A percentile compares a stretch with the other conserved stretches of the same genome.
These are phyloP conservation scores for Idaea biselata DNA, from an alignment of 2,888 invertebrate species.

Conservation along the genomic window DNA sequence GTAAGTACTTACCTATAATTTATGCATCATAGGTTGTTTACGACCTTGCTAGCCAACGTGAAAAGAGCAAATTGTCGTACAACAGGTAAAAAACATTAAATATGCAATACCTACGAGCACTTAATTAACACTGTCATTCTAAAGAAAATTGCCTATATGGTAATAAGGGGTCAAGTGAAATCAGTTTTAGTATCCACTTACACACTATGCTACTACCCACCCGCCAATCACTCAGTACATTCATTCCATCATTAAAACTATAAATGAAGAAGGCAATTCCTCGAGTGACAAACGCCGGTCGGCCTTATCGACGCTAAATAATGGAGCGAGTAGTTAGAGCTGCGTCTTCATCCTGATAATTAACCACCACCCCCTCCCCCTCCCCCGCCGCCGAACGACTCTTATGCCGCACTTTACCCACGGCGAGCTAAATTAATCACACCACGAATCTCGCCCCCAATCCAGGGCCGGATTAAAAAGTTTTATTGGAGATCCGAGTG, in stretches of 20 bases:
- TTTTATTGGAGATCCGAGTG: slow-evolving; percentile 75
- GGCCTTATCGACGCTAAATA: slow-evolving; percentile 75
- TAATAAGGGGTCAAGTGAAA: slow-evolving; percentile 6
- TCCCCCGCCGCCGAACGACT: slow-evolving; percentile 19
- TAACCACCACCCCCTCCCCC: slow-evolving; percentile 52
- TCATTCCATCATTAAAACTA: slow-evolving; percentile 59
- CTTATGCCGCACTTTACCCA: slow-evolving; percentile 35
- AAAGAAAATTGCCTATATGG: not conserved
- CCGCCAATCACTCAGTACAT: slow-evolving; percentile 32
- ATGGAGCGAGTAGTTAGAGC: slow-evolving; percentile 75
- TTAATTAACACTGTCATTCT: not conserved
- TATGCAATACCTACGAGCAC: not conserved
- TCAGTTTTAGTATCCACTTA: slow-evolving; percentile 9
- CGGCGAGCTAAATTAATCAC: slow-evolving; percentile 76
- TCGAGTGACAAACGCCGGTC: slow-evolving; percentile 68
- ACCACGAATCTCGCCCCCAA: slow-evolving; percentile 78
- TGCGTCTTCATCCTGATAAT: slow-evolving; percentile 79
- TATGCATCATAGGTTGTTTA: too few species aligned
- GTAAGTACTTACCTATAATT: too few species aligned
- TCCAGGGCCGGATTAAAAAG: slow-evolving; percentile 76
- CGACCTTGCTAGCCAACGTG: too few species aligned
- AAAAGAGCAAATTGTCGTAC: too few species aligned
- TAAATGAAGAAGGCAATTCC: slow-evolving; percentile 73
- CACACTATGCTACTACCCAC: slow-evolving; percentile 38
- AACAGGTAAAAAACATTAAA: not conserved